A percentile compares a stretch with the other conserved stretches of the same genome.
Evolutionary conservation across 2,888 invertebrate genomes (phyloP).

Genomic region (Cantharis nigra): DNA sequence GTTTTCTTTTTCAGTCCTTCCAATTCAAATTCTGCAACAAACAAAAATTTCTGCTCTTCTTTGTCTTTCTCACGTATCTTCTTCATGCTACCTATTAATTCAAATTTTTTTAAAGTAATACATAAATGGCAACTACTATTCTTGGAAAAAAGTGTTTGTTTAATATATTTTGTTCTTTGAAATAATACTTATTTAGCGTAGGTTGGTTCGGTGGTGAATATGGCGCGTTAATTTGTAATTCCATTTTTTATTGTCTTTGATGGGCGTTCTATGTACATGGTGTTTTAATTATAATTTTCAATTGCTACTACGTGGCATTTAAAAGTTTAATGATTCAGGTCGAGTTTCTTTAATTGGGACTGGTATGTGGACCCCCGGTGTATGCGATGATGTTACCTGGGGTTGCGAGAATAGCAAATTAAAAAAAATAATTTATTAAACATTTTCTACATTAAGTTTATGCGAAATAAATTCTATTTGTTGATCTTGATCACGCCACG

Average conservation of each 20-base stretch:
- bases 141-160: conserved; percentile 14
- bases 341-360: background rate
- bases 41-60: background rate
- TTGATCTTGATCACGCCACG: background rate
- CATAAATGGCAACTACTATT: conserved; percentile 17
- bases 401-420: background rate
- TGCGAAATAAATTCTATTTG: background rate
- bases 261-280: background rate
- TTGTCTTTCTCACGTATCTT: background rate
- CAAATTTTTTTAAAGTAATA: conserved; percentile 6
- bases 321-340: background rate
- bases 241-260: background rate
- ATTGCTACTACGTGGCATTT: background rate
- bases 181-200: conserved; percentile 6
- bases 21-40: background rate
- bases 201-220: conserved; percentile 9
- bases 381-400: background rate
- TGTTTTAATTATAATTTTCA: background rate
- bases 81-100: conserved; percentile 7
- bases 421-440: background rate
- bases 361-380: background rate
- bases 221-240: background rate
- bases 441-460: background rate
- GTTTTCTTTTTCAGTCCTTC: background rate
- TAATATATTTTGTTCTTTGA: conserved; percentile 13